phyloP scores from a whole-genome alignment of 1,140 invertebrate genomes.

The Eufriesea mexicana region DNA sequence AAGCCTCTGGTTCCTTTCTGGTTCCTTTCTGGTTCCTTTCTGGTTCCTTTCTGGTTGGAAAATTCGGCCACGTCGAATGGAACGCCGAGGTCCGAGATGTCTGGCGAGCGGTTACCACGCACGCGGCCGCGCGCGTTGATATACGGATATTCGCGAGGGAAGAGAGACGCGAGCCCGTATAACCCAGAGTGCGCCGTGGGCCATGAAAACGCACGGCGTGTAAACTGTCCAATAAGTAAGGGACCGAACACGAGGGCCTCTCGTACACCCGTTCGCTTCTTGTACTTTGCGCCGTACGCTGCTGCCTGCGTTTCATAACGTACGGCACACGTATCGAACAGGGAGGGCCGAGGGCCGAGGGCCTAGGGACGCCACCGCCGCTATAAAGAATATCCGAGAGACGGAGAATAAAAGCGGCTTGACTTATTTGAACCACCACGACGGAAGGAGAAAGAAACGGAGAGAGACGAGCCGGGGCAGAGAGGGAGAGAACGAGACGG shows the following conservation, averaged over 20 bases:
- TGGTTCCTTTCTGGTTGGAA: too few relatives aligned
- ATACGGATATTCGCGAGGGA: not conserved
- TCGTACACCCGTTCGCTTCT: slow-evolving; percentile 73
- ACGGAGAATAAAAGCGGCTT: slow-evolving; percentile 78
- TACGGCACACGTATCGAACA: slow-evolving; percentile 52
- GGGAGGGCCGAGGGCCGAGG: not conserved
- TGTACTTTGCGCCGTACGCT: slow-evolving; percentile 67
- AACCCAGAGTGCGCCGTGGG: not conserved
- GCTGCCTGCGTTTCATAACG: slow-evolving; percentile 66
- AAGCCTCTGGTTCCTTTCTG: too few relatives aligned
- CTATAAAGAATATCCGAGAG: slow-evolving; percentile 78
- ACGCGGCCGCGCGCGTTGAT: too few relatives aligned
- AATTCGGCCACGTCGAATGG: too few relatives aligned
- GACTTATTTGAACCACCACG: slow-evolving; percentile 78
- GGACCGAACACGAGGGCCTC: slow-evolving; percentile 67
- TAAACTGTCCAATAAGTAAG: slow-evolving; percentile 82
- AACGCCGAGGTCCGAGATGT: too few relatives aligned
- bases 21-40: too few relatives aligned
- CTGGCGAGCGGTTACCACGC: too few relatives aligned
- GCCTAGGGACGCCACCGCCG: slow-evolving; percentile 44
- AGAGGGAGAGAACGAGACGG: slow-evolving; percentile 14
- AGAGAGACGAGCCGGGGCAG: slow-evolving; percentile 4
- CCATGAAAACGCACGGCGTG: slow-evolving; percentile 73
- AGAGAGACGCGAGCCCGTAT: not conserved
- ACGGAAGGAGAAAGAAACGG: slow-evolving; percentile 48